phyloP scores from a whole-genome alignment of 2,888 invertebrate species.

The Torymus tubicola region DNA sequence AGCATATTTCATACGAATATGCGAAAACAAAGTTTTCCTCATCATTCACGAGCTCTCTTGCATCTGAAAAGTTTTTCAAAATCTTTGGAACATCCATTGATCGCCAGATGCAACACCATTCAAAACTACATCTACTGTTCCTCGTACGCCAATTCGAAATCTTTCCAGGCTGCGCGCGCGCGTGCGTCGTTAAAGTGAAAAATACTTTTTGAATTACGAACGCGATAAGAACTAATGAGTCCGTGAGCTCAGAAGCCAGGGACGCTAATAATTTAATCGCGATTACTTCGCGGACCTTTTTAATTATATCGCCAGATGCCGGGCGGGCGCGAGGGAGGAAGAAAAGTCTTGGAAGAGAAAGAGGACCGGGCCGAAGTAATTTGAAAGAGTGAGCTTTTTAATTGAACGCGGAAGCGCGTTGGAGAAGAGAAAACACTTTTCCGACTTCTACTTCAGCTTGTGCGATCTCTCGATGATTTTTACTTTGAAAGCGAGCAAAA shows the following conservation, averaged over 20 bases:
- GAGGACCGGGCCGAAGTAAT: slow-evolving; percentile 33
- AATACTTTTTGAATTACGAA: slow-evolving; percentile 14
- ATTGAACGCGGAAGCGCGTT: slow-evolving; percentile 58
- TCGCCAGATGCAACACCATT: too few species aligned
- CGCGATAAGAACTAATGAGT: background rate
- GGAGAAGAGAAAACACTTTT: slow-evolving; percentile 22
- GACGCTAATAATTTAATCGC: slow-evolving; percentile 47
- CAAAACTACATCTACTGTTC: too few species aligned
- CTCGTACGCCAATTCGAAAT: too few species aligned
- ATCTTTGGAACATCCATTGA: too few species aligned
- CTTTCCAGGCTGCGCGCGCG: too few species aligned
- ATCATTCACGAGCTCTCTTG: too few species aligned
- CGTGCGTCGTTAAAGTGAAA: background rate
- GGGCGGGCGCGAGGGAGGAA: slow-evolving; percentile 53
- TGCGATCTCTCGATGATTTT: slow-evolving; percentile 35
- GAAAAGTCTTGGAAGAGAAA: slow-evolving; percentile 57
- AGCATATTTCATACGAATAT: too few species aligned
- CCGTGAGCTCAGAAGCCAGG: too few species aligned
- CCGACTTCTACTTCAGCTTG: background rate
- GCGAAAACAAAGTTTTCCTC: too few species aligned
- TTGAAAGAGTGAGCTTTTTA: slow-evolving; percentile 60
- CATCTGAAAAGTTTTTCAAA: too few species aligned
- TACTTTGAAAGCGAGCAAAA: too few species aligned
- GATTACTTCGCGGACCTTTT: slow-evolving; percentile 51
- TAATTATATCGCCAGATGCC: slow-evolving; percentile 65